phyloP scores from a whole-genome alignment of 2,888 invertebrate genomes.

The Dynastes hyllus region DNA sequence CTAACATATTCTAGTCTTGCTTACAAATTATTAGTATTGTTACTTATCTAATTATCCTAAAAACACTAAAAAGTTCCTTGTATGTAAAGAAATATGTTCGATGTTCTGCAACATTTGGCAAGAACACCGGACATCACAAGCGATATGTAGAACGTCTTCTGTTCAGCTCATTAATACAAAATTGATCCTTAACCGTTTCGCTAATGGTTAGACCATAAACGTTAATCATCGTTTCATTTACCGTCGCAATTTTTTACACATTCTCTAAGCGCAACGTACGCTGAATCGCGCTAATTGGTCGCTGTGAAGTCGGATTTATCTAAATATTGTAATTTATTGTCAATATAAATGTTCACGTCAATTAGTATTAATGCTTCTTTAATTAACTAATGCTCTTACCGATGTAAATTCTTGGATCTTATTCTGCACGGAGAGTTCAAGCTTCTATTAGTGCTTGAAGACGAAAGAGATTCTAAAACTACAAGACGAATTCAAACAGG shows the following conservation, averaged over 20 bases:
- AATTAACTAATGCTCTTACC: background rate
- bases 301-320: background rate
- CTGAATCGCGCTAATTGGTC: background rate
- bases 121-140: background rate
- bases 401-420: background rate
- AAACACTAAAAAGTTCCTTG: too few species aligned
- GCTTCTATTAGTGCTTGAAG: too few species aligned
- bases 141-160: background rate
- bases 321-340: constrained; percentile 2
- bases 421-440: too few species aligned
- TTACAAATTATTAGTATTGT: too few species aligned
- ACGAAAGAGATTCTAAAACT: too few species aligned
- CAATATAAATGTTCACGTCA: background rate
- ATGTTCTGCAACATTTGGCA: background rate
- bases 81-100: too few species aligned
- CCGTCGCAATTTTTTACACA: background rate
- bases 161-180: constrained; percentile 6
- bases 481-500: too few species aligned
- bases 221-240: background rate
- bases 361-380: constrained; percentile 15
- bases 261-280: background rate
- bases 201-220: constrained; percentile 6
- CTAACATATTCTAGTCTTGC: too few species aligned
- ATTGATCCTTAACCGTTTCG: constrained; percentile 20
- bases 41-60: too few species aligned